Evolutionary conservation across 2,888 invertebrate species (phyloP), one percentile per base, ranked within the genome.

Genomic region (Polydrusus pterygomalis): DNA sequence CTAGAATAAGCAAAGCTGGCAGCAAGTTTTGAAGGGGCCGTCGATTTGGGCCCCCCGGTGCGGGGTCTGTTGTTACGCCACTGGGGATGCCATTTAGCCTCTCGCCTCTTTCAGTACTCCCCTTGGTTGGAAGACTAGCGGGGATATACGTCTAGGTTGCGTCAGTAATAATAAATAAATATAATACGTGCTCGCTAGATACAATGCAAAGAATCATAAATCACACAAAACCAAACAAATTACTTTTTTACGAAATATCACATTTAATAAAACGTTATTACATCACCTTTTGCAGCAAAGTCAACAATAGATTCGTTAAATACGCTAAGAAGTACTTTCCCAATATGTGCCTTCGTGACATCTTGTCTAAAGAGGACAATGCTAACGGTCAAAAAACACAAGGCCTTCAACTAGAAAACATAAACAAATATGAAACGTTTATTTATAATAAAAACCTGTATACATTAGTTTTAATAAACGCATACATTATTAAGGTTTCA

Each of bases 401-500:
- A 13, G 30, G 47, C 60, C 49, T 73, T 73, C 47, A 73, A 9
- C 73, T 73, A 25, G 43, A 72, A 64, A 54, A 64, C 58, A 43
- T 63, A 60, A 43, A 40, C 38, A 38, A 25, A 43, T n/a, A 63
- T 43, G n/a, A 62, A 62, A 40, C 9, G 34, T 49, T 49, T 15
- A 17, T 17, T 11, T 20, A 7, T n/a, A 8, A 7, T 9, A 30
- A 25, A 43, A 43, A 43, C n/a, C 43, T 43, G 43, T 43, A n/a
- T n/a, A 43, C 1, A 43, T 34, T 34, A 34, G 10, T 34, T 34
- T 25, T 25, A 25, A 25, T 34, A 34, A 34, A 34, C 8, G 34
- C 34, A n/a, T n/a, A n/a, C n/a, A 34, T 9, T 34, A 34, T 34
- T 34, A 7, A 34, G 34, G 34, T 34, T 6, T 1, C 8, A 10